Evolutionary conservation across 30 jellyfish, hydroid and myxozoan genomes (phyloP).

Genomic region (Hydractinia echinata): DNA sequence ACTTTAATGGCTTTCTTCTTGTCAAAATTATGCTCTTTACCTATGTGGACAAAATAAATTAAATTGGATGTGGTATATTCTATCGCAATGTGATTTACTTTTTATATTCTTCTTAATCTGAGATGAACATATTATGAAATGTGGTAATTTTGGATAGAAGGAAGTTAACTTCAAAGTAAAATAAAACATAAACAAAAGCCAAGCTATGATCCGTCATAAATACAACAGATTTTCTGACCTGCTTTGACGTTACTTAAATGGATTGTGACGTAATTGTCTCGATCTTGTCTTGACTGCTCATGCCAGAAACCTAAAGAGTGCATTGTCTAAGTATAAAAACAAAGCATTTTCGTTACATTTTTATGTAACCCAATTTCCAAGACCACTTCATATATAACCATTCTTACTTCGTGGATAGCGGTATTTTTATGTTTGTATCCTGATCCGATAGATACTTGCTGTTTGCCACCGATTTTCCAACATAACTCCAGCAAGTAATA

Average conservation of each 20-base stretch:
- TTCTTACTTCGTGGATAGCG: background rate
- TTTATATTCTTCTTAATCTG: too few relatives aligned
- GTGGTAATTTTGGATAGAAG: too few relatives aligned
- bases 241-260: background rate
- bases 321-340: background rate
- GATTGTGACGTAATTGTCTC: background rate
- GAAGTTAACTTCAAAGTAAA: too few relatives aligned
- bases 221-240: too few relatives aligned
- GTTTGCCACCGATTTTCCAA: slow-evolving; percentile 10
- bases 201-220: too few relatives aligned
- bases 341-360: too few relatives aligned
- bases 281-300: background rate
- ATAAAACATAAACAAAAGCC: too few relatives aligned
- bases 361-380: too few relatives aligned
- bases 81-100: too few relatives aligned
- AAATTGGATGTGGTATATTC: too few relatives aligned
- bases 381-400: background rate
- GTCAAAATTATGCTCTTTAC: background rate
- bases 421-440: background rate
- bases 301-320: slow-evolving; percentile 13
- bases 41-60: background rate
- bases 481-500: background rate
- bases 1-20: background rate
- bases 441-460: background rate
- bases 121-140: too few relatives aligned